Evolutionary conservation across 2,888 invertebrate species (phyloP).

Genomic region (Actias luna): DNA sequence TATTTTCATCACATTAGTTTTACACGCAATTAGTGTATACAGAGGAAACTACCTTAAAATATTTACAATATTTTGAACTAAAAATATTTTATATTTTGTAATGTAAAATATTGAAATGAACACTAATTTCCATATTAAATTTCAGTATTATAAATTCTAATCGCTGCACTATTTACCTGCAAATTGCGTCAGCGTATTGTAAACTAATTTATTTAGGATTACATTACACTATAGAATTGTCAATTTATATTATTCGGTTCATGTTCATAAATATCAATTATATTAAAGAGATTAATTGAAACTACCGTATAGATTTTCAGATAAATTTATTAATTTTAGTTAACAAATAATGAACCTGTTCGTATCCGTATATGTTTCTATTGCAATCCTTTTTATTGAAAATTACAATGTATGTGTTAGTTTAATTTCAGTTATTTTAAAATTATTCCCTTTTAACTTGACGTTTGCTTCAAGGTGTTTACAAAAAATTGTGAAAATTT

Average conservation of each 20-base stretch:
- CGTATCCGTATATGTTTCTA: too few species aligned
- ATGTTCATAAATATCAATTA: not conserved
- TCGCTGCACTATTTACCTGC: not conserved
- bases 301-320: too few species aligned
- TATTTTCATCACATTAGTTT: too few species aligned
- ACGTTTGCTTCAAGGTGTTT: too few species aligned
- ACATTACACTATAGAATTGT: not conserved
- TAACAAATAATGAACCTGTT: not conserved
- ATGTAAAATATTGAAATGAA: not conserved
- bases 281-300: too few species aligned
- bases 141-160: not conserved
- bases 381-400: too few species aligned
- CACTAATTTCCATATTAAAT: not conserved
- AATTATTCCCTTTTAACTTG: too few species aligned
- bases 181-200: not conserved
- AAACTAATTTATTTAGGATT: not conserved
- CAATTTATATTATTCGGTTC: not conserved
- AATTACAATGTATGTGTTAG: too few species aligned
- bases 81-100: not conserved
- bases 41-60: not conserved
- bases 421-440: too few species aligned
- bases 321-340: too few species aligned
- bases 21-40: too few species aligned
- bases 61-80: not conserved
- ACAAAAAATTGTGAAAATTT: too few species aligned